Evolutionary conservation across 2,797 vertebrate species (phyloP), one percentile per base, ranked within the genome.

Genomic region (Megalops cyprinoides): DNA sequence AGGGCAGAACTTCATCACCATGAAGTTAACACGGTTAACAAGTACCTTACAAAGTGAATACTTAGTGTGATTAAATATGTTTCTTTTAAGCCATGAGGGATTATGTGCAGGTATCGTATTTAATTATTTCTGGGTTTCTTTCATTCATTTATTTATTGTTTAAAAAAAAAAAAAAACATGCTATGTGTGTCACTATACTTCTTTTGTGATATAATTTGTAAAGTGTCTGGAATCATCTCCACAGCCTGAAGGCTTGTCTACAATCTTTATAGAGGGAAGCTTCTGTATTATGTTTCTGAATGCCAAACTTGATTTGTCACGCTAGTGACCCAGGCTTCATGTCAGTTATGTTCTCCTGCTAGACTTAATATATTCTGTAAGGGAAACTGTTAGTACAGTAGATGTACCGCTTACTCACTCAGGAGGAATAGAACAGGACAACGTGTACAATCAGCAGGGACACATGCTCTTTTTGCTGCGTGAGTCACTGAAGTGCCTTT

Each of bases 271-370:
- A 56, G 46, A 10, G 10, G 1, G 5, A 44, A 42, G 37, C 20
- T 15, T 44, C 65, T 31, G 6, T 37, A 69, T 53, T 39, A 15
- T 42, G 37, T 71, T 42, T n/a, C 37, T 44, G 67, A 71, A 71
- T 23, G 67, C 67, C 67, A 44, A 44, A 71, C 44, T 7, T 23
- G 44, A n/a, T 71, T 53, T 18, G 18, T 71, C 31, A 23, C n/a
- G 51, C 49, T 83, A 79, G 81, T 84, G 84, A 83, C 78, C 12
- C 83, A 77, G 82, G 83, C n/a, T 80, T 83, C 79, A 75, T 78
- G 81, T 86, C 87, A 84, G 87, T 83, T 86, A 53, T 81, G 74
- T 83, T 85, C 84, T 87, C 81, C 81, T 85, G 82, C 84, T 80
- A 81, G 74, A 81, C 3, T 62, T 78, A 85, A 81, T 84, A 82